Percentiles rank a stretch among this genome's conserved stretches.
phyloP scores from a whole-genome alignment of 2,797 vertebrate species.

The Mionectes olivaceus region DNA sequence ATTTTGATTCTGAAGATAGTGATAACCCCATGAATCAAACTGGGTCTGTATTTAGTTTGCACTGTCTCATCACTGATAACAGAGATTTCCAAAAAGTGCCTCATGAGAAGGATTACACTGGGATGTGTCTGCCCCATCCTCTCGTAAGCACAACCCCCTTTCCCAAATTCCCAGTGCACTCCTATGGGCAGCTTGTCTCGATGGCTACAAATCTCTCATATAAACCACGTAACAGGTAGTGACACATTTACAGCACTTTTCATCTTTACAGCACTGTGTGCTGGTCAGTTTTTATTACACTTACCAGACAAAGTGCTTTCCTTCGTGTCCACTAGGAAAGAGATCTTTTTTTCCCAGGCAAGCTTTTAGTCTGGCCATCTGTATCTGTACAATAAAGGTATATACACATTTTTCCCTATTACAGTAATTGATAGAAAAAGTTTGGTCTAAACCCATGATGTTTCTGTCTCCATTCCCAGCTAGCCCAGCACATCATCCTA shows the following conservation, averaged over 20 bases:
- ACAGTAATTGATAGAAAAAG: conserved; percentile 10
- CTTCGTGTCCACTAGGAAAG: neutral
- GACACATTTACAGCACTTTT: conserved; percentile 55
- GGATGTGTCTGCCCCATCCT: neutral
- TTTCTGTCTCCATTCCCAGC: neutral
- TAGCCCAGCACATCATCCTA: neutral
- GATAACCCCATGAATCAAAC: neutral
- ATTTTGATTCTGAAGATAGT: neutral
- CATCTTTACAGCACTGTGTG: neutral
- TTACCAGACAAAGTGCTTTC: conserved; percentile 23
- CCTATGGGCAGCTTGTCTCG: neutral
- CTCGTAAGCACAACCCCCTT: neutral
- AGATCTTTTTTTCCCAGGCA: neutral
- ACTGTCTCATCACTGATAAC: neutral
- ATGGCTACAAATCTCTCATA: conserved; percentile 37
- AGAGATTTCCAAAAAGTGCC: neutral
- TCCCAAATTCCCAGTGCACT: neutral
- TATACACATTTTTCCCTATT: neutral
- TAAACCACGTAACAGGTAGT: conserved; percentile 10
- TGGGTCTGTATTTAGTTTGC: neutral
- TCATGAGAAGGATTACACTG: neutral
- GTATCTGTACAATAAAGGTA: neutral
- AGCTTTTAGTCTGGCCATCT: neutral
- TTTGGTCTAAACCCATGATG: neutral
- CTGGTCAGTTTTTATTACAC: conserved; percentile 50